Evolutionary conservation across 1,140 invertebrate species (phyloP).

Genomic region (Brachionus sp.): DNA sequence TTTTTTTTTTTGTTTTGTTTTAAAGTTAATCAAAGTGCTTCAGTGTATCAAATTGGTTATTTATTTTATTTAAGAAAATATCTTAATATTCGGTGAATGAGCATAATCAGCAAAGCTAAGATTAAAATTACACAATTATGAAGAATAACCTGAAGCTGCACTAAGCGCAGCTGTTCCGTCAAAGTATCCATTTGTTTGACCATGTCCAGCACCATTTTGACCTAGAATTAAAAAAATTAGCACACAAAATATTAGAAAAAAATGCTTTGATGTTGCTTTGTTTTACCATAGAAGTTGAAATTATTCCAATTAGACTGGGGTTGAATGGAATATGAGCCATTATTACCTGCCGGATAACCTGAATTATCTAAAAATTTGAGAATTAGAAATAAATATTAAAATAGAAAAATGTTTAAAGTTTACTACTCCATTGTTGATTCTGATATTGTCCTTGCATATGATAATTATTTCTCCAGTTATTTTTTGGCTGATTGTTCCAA

Average conservation of each 20-base stretch:
- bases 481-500: conserved; percentile 20
- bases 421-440: conserved; percentile 3
- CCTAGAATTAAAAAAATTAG: not conserved
- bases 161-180: not conserved
- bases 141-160: not conserved
- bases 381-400: not conserved
- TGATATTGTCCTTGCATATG: not conserved
- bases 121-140: not conserved
- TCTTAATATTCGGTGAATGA: not conserved
- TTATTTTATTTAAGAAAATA: not conserved
- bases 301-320: conserved; percentile 11
- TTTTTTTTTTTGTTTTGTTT: no score
- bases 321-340: not conserved
- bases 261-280: not conserved
- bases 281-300: not conserved
- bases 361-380: not conserved
- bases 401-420: not conserved
- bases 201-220: not conserved
- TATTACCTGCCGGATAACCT: not conserved
- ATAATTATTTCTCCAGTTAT: not conserved
- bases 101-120: not conserved
- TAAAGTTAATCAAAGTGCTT: not conserved
- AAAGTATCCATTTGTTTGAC: not conserved
- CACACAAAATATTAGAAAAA: not conserved
- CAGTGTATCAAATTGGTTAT: not conserved